Evolutionary conservation across 2,888 invertebrate genomes (phyloP).

Genomic region (Dasysyrphus albostriatus): DNA sequence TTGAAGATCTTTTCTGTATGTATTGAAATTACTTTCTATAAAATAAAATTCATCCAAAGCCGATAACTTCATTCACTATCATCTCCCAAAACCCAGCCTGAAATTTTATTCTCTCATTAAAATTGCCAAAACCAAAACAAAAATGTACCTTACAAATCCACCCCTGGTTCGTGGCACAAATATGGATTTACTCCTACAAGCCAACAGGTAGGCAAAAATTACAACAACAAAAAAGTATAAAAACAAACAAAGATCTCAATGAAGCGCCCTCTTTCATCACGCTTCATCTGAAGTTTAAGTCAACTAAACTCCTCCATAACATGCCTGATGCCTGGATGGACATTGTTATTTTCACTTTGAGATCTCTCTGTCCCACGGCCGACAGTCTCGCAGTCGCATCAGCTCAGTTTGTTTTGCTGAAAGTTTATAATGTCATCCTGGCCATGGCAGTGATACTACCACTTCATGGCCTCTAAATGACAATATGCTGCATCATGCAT

Average conservation of each 20-base stretch:
- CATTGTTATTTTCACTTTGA: constrained; percentile 74
- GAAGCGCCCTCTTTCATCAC: constrained; percentile 67
- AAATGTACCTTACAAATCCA: neutral
- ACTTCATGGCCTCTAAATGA: constrained; percentile 74
- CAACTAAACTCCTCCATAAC: constrained; percentile 43
- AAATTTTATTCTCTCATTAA: too few relatives aligned
- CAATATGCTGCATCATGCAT: constrained; percentile 58
- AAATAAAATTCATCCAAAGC: too few relatives aligned
- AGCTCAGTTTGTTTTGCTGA: constrained; percentile 34
- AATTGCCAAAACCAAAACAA: neutral
- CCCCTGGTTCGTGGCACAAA: neutral
- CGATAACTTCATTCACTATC: too few relatives aligned
- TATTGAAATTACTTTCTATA: too few relatives aligned
- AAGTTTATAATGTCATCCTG: constrained; percentile 76
- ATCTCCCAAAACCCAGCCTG: too few relatives aligned
- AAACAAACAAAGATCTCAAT: constrained; percentile 29
- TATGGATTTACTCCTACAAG: constrained; percentile 12
- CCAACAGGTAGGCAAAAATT: constrained; percentile 69
- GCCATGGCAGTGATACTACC: constrained; percentile 75
- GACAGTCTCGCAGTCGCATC: constrained; percentile 1
- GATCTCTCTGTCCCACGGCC: constrained; percentile 54
- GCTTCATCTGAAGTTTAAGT: constrained; percentile 47
- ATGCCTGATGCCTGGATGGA: constrained; percentile 43
- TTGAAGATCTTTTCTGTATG: too few relatives aligned
- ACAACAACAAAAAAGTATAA: constrained; percentile 16